A percentile compares a stretch with the other conserved stretches of the same genome.
Evolutionary conservation across 2,797 vertebrate genomes (phyloP).

Genomic region (Enteromius argenteus): DNA sequence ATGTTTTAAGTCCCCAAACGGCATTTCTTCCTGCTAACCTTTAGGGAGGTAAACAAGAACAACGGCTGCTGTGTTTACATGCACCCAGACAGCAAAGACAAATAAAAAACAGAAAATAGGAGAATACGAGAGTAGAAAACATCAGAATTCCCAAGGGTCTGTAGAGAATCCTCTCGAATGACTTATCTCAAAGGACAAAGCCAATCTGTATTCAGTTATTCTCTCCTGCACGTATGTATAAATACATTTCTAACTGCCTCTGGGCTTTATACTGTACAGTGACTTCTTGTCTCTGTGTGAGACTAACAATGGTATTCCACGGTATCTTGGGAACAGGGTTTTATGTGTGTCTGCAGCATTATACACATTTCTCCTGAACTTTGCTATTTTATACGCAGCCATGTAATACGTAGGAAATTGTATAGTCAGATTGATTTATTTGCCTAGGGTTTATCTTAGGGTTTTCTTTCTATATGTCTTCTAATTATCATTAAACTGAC

Average conservation of each 20-base stretch:
- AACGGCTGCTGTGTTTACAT: slow-evolving; percentile 27
- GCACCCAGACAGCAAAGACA: slow-evolving; percentile 43
- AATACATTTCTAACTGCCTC: slow-evolving; percentile 28
- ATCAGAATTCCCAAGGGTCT: slow-evolving; percentile 40
- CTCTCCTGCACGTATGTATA: slow-evolving; percentile 28
- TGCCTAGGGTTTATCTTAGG: background rate
- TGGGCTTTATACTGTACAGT: slow-evolving; percentile 28
- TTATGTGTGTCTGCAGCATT: background rate
- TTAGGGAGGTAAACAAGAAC: slow-evolving; percentile 50
- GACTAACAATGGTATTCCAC: background rate
- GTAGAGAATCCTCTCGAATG: slow-evolving; percentile 47
- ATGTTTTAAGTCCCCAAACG: background rate
- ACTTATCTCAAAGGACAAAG: slow-evolving; percentile 44
- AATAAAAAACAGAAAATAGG: slow-evolving; percentile 29
- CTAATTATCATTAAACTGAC: background rate
- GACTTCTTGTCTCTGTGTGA: background rate
- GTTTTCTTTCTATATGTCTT: too few relatives aligned
- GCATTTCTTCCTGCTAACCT: slow-evolving; percentile 3
- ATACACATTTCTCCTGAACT: slow-evolving; percentile 1
- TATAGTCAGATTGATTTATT: background rate
- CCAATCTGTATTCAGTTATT: slow-evolving; percentile 60
- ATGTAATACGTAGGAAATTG: background rate
- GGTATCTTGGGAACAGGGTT: background rate
- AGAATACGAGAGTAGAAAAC: slow-evolving; percentile 23
- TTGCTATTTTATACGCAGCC: background rate